Percentiles rank a stretch among this genome's conserved stretches.
These are phyloP conservation scores for Lynx canadensis DNA, from an alignment of 2,113 vertebrate species.

Conservation along the genomic window DNA sequence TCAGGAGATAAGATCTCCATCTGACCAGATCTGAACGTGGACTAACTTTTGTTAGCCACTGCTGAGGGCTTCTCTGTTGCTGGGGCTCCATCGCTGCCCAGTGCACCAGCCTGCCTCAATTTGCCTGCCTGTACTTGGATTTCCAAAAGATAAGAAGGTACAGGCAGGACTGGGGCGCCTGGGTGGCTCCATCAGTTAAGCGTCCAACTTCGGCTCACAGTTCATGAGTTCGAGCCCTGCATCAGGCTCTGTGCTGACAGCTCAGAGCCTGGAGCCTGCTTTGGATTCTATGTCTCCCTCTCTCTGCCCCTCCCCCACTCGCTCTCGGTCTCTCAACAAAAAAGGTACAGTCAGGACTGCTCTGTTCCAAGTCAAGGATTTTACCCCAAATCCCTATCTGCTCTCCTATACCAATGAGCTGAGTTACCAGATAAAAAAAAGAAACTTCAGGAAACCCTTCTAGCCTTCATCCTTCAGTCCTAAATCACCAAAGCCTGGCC, in stretches of 20 bases:
- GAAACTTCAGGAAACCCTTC: not conserved
- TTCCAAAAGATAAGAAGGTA: not conserved
- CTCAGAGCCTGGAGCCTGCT: too few species aligned
- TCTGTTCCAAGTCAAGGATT: not conserved
- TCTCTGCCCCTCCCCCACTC: too few species aligned
- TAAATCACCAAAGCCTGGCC: not conserved
- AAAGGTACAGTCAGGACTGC: not conserved
- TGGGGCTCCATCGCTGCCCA: not conserved
- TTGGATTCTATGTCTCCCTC: too few species aligned
- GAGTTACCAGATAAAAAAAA: not conserved
- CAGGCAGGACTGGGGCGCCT: not conserved
- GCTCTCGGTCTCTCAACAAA: not conserved
- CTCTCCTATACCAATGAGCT: not conserved
- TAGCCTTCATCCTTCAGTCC: not conserved
- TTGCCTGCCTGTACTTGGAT: not conserved
- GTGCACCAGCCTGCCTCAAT: not conserved
- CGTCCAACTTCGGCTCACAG: too few species aligned
- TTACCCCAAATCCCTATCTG: not conserved
- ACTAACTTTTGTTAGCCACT: not conserved
- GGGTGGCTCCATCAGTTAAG: too few species aligned
- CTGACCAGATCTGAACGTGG: fast-evolving
- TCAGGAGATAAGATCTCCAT: not conserved
- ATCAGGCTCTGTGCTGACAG: too few species aligned
- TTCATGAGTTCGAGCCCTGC: too few species aligned
- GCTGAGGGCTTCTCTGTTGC: not conserved